Evolutionary conservation across 2,113 vertebrate genomes (phyloP), one percentile per base, ranked within the genome.

Genomic region (Labeo catla): DNA sequence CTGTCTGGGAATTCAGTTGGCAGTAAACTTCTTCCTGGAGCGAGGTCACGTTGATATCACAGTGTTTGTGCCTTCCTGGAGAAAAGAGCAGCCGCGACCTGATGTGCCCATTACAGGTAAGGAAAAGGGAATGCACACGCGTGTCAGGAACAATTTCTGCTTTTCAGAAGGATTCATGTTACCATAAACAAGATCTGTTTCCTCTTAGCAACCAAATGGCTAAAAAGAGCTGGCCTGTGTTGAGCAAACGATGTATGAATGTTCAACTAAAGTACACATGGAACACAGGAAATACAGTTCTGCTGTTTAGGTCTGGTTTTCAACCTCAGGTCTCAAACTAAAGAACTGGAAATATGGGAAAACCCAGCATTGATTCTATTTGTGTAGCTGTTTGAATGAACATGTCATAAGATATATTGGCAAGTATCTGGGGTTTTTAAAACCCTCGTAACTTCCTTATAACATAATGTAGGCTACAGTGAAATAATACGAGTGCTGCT

Each of bases 51-150:
- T 92, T 4, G 95, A 97, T 50, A 93, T 99, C 76, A 99, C 96
- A 0, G 98, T 98, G 57, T 99, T 99, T 86, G 98, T 99, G 43
- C 98, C 98, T 0, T 96, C 94, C 0, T 99, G 98, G 97, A 96
- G 98, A 81, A 98, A 98, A 87, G 97, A 99, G 89, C 98, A 97
- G 85, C 95, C 97, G 0, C 90, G 98, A 52, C 95, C 97, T 0
- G 97, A 99, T 13, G 96, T 97, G 0, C 97, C 97, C 8, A 99
- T 99, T 88, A 95, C 96, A 93, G 97, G 98, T 99, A 85, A 28
- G 63, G 77, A 2, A 4, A 34, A 0, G 9, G 23, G 39, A 36
- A 82, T 80, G 39, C 21, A 57, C 4, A n/a, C 0, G 8, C 1
- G 0, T 0, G 52, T 74, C n/a, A 7, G 52, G 12, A 80, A 49